A percentile compares a stretch with the other conserved stretches of the same genome.
phyloP scores from a whole-genome alignment of 2,888 invertebrate genomes.

The Spodoptera littoralis region DNA sequence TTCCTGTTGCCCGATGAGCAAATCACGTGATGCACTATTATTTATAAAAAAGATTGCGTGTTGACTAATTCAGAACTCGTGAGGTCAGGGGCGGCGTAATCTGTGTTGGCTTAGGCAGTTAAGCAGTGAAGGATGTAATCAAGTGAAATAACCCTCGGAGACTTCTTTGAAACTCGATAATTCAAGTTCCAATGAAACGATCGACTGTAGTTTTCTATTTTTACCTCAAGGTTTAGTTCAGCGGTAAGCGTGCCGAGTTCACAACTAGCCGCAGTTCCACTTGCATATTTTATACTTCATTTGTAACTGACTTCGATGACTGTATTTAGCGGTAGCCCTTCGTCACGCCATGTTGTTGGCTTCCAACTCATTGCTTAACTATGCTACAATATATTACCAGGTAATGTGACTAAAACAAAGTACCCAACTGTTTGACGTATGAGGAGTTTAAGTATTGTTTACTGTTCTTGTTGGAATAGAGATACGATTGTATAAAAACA shows the following conservation, averaged over 20 bases:
- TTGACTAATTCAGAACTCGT: too few relatives aligned
- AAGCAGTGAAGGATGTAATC: constrained; percentile 2
- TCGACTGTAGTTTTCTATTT: constrained; percentile 36
- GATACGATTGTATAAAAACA: constrained; percentile 18
- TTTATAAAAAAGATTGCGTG: too few relatives aligned
- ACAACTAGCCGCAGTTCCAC: constrained; percentile 1
- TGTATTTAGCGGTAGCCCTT: constrained; percentile 1
- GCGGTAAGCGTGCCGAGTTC: constrained; percentile 3
- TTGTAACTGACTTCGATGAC: neutral
- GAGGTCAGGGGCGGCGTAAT: too few relatives aligned
- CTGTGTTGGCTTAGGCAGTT: neutral
- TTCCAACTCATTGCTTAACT: neutral
- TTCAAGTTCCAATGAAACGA: constrained; percentile 35
- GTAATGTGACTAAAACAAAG: too few relatives aligned
- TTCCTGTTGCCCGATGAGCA: too few relatives aligned
- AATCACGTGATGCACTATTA: too few relatives aligned
- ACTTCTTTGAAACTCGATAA: constrained; percentile 34
- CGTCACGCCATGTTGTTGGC: neutral
- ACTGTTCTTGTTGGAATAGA: constrained; percentile 9
- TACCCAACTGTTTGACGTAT: neutral
- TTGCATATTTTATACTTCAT: constrained; percentile 29
- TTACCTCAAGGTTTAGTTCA: constrained; percentile 39
- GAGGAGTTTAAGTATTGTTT: neutral
- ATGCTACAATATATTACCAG: too few relatives aligned
- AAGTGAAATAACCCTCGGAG: constrained; percentile 14